Base-by-base conservation (phyloP, 2,888 invertebrate genomes). In the Plagodis pulveraria region DNA sequence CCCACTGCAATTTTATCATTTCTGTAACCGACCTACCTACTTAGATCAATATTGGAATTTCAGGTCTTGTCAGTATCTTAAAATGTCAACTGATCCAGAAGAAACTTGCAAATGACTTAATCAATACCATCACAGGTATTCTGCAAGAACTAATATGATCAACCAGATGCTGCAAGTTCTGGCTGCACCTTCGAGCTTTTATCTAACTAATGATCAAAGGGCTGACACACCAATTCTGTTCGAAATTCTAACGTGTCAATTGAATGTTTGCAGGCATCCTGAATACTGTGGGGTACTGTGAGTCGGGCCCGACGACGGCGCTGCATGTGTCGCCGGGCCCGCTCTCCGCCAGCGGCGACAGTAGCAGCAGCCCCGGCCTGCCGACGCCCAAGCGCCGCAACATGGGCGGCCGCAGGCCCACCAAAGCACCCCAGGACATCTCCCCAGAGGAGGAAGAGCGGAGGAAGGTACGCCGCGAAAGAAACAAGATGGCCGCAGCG, bases 401-500 rank as follows among this genome's bases (percentile, higher is more conserved):
- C 84, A 96, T 96, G 94, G 98, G 98, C 58, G 98, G 98, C 53
- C 93, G 97, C 8, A 94, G 97, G 69, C 97, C 98, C 11, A 94
- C 94, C 60, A 96, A 96, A 79, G 95, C 96, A 63, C 93, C 95
- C 50, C 93, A 94, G 69, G 95, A 96, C 85, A 93, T 97, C 80
- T 94, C 96, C 46, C 98, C 98, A 0, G 98, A 99, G 84, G 99
- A 99, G 83, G 98, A 98, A 80, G 98, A 98, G 77, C 94, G 98
- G 60, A 94, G 98, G 49, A 95, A 96, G 77, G 90, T 91, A 45
- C 94, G 99, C 33, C 94, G 99, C 49, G 99, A 99, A 81, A 93
- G 99, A 63, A 99, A 99, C 88, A 99, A 99, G 89, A 95, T 98
- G 93, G 99, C 99, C 38, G 99, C 99, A 52, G 99, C 99, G 0